These are phyloP conservation scores for Pardosa pseudoannulata DNA, from an alignment of 2,888 invertebrate species.

Conservation along the genomic window DNA sequence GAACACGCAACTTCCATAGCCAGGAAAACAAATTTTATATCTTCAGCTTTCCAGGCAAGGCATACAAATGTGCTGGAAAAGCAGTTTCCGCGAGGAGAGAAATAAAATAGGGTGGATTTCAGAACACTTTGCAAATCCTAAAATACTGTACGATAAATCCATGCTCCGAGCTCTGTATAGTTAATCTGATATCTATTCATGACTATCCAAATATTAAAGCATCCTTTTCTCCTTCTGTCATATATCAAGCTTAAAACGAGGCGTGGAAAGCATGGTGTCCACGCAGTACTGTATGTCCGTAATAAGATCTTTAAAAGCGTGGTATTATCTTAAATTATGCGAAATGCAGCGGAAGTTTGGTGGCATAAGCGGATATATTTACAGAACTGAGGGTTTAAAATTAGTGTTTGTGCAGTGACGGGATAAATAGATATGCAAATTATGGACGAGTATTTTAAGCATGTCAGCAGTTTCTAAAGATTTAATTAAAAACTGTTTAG, in stretches of 20 bases:
- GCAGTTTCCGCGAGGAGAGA: too few species aligned
- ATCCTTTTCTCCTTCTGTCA: slow-evolving; percentile 4
- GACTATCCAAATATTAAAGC: not conserved
- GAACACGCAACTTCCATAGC: too few species aligned
- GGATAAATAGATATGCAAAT: too few species aligned
- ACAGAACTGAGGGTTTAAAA: not conserved
- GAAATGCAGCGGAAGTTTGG: not conserved
- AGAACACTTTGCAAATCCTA: not conserved
- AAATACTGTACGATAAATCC: not conserved
- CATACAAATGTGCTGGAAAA: too few species aligned
- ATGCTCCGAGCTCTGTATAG: not conserved
- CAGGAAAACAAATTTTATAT: too few species aligned
- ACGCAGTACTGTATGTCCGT: not conserved
- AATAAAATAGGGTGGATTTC: not conserved
- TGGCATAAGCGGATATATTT: not conserved
- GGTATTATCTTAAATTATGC: slow-evolving; percentile 2
- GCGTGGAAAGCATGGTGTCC: not conserved
- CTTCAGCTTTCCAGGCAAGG: too few species aligned
- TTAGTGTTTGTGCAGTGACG: not conserved
- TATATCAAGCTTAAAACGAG: not conserved
- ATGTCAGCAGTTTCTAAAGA: too few species aligned
- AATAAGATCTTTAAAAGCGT: slow-evolving; percentile 2
- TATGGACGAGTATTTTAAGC: too few species aligned
- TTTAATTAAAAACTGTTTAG: too few species aligned
- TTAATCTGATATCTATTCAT: slow-evolving; percentile 10